Evolutionary conservation across 2,113 vertebrate species (phyloP), one percentile per base, ranked within the genome.

Genomic region (Rostratula benghalensis): DNA sequence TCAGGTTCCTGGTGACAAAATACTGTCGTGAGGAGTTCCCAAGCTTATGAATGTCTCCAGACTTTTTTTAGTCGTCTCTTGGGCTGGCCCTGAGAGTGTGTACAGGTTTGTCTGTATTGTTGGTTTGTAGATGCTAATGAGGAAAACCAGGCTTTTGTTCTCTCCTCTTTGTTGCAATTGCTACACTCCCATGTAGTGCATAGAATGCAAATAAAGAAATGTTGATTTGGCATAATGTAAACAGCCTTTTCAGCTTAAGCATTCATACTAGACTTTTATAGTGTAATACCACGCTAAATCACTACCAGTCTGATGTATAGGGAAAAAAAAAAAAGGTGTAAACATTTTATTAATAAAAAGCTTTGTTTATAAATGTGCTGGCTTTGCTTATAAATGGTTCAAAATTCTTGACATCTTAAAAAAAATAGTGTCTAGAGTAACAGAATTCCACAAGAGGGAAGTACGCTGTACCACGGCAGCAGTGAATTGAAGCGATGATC

Each of bases 61-160:
- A 97, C 95, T 92, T 92, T 95, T 97, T 97, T 87, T 96, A 95
- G 94, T 96, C 97, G 94, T 94, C 94, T 98, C 99, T 99, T 99
- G 97, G 99, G 99, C 99, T 99, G 99, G 99, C 96, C 99, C 99
- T 98, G 93, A 98, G 98, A 98, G 97, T 61, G 67, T 98, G 97
- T 97, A 98, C 97, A 89, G 97, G 95, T 97, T 96, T 98, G 77
- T 97, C 97, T 98, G 96, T 97, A 90, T 97, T 97, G 96, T 95
- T 96, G 93, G 96, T 98, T 97, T 98, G 97, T 98, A 97, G 94
- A 98, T 97, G 96, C 94, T 97, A 97, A 96, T 87, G 67, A 88
- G 76, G 84, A 95, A 97, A 97, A 92, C 90, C 64, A 84, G 79
- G 87, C 93, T 97, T 97, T 95, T 87, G 92, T 93, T 93, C 88